Evolutionary conservation across 2,113 vertebrate species (phyloP).

Genomic region (Syrrhaptes paradoxus): DNA sequence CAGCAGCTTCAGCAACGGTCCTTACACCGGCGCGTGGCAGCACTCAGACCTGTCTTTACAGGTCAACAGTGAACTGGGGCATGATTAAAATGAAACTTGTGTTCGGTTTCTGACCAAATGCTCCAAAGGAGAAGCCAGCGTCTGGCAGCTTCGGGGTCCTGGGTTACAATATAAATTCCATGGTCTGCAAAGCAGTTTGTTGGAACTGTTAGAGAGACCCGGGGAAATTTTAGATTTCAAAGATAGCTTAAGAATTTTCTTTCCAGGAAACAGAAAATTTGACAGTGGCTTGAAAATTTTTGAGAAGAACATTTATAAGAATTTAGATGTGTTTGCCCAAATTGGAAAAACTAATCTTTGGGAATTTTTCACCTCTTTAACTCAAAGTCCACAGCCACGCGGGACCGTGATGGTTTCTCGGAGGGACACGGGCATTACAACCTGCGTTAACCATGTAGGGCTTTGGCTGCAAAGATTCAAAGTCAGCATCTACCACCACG

Average conservation of each 20-base stretch:
- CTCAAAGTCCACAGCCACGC: neutral
- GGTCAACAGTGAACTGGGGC: neutral
- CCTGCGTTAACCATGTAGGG: neutral
- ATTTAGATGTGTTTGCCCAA: neutral
- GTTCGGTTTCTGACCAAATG: neutral
- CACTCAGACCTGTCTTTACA: neutral
- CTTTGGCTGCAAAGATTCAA: neutral
- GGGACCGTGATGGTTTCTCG: fast-evolving
- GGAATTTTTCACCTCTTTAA: too few relatives aligned
- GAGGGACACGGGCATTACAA: neutral
- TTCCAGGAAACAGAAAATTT: neutral
- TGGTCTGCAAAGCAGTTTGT: neutral
- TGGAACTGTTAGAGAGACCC: neutral
- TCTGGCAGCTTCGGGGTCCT: neutral
- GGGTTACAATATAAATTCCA: neutral
- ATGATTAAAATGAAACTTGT: neutral
- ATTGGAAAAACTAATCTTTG: too few relatives aligned
- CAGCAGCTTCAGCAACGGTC: neutral
- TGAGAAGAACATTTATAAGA: neutral
- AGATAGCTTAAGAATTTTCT: neutral
- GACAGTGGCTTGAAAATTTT: neutral
- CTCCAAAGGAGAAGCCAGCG: neutral
- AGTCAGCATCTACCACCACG: neutral
- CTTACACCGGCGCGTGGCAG: fast-evolving
- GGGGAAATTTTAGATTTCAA: neutral